Evolutionary conservation across 30 jellyfish, hydroid and myxozoan species (phyloP).

Genomic region (Aurelia sp.): DNA sequence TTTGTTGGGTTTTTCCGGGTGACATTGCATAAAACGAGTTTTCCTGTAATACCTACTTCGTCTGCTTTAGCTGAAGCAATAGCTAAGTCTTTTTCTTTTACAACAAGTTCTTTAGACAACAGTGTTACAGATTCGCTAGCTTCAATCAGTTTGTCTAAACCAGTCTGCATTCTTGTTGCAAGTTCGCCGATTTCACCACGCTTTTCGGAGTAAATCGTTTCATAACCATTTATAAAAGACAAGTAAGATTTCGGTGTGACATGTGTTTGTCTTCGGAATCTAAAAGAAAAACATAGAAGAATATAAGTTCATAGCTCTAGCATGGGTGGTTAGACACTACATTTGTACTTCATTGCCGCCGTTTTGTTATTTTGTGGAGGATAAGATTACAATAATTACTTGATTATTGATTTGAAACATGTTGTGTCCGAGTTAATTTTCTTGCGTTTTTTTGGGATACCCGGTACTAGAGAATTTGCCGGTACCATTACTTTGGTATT

Average conservation of each 20-base stretch:
- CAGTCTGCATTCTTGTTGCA: constrained; percentile 96
- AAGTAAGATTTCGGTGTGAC: constrained; percentile 98
- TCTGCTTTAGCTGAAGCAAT: constrained; percentile 95
- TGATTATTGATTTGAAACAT: too few relatives aligned
- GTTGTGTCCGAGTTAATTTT: too few relatives aligned
- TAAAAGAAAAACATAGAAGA: not conserved
- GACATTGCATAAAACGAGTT: too few relatives aligned
- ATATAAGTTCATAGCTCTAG: not conserved
- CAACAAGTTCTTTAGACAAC: constrained; percentile 91
- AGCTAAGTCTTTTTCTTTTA: constrained; percentile 89
- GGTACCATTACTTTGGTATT: too few relatives aligned
- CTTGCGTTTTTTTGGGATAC: too few relatives aligned
- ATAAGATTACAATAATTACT: too few relatives aligned
- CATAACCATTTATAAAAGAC: constrained; percentile 93
- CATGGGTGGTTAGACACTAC: too few relatives aligned
- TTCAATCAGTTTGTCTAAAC: constrained; percentile 92
- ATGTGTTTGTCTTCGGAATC: constrained; percentile 96
- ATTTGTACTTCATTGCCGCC: too few relatives aligned
- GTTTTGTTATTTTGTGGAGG: too few relatives aligned
- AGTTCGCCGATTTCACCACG: constrained; percentile 92
- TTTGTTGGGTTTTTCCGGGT: too few relatives aligned
- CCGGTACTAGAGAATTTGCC: too few relatives aligned
- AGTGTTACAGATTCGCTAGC: constrained; percentile 96
- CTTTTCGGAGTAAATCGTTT: constrained; percentile 78
- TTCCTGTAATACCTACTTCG: not conserved